Conservation (phyloP, 2,113 vertebrate genomes). For the Bambusicola thoracicus region DNA sequence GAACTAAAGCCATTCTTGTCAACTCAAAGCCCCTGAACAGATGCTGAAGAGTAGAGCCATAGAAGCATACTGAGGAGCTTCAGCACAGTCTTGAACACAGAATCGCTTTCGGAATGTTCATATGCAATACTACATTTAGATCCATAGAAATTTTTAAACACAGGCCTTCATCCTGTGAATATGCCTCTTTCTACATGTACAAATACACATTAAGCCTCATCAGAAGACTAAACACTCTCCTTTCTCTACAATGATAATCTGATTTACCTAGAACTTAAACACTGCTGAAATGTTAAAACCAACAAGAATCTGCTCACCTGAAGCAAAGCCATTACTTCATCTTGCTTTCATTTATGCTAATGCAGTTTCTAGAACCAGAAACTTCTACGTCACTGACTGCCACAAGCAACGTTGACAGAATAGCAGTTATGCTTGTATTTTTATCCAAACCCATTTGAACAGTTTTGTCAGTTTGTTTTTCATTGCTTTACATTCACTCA, state of each 20-base stretch:
- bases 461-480: constrained; percentile 38
- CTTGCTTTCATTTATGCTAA: background rate
- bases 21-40: background rate
- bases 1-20: background rate
- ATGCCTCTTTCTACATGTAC: background rate
- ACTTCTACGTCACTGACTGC: background rate
- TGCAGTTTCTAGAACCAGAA: background rate
- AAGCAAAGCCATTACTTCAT: background rate
- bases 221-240: background rate
- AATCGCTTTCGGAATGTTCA: background rate
- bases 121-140: background rate
- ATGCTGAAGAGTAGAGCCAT: background rate
- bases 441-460: constrained; percentile 34
- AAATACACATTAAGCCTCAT: background rate
- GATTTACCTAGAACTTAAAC: background rate
- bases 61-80: background rate
- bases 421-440: constrained; percentile 4
- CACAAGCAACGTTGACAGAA: background rate
- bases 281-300: background rate
- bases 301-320: background rate
- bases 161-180: background rate
- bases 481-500: constrained; percentile 38
- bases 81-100: background rate
- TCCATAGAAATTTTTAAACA: background rate
- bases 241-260: background rate